Conservation (phyloP, 2,888 invertebrate species). For the Drosophila bunnanda region DNA sequence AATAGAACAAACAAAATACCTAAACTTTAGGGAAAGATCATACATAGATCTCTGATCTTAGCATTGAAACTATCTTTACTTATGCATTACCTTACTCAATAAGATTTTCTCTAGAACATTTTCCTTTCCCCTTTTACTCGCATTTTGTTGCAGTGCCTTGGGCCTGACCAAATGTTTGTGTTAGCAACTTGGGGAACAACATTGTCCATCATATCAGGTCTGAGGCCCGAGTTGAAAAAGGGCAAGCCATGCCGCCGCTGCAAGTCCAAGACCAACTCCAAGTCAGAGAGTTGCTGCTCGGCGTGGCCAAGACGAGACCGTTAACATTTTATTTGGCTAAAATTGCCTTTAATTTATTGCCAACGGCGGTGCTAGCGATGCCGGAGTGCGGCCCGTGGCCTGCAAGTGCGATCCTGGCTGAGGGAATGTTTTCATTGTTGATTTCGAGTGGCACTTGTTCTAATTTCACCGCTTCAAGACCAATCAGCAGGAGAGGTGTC, state of each 20-base stretch:
- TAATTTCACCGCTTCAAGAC: constrained; percentile 78
- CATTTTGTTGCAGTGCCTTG: constrained; percentile 15
- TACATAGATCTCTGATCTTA: no score
- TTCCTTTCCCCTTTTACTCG: background rate
- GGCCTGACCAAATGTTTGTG: constrained; percentile 52
- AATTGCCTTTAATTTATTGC: constrained; percentile 81
- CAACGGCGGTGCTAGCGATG: constrained; percentile 60
- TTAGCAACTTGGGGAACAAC: constrained; percentile 51
- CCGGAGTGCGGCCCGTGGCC: background rate
- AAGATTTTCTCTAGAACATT: background rate
- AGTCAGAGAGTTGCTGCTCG: constrained; percentile 15
- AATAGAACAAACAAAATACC: no score
- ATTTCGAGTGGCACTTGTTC: constrained; percentile 79
- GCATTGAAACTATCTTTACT: background rate
- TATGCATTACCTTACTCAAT: background rate
- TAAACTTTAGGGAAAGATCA: no score
- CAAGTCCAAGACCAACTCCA: constrained; percentile 29
- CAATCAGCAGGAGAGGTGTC: constrained; percentile 56
- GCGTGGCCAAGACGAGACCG: constrained; percentile 55
- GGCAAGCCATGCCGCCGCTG: constrained; percentile 58
- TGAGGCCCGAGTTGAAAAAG: constrained; percentile 65
- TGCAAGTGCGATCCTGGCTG: constrained; percentile 13
- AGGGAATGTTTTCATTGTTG: constrained; percentile 77
- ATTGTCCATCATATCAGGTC: constrained; percentile 73
- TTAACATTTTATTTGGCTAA: constrained; percentile 80